Conservation (phyloP, 2,888 invertebrate species). For the Busseola fusca region DNA sequence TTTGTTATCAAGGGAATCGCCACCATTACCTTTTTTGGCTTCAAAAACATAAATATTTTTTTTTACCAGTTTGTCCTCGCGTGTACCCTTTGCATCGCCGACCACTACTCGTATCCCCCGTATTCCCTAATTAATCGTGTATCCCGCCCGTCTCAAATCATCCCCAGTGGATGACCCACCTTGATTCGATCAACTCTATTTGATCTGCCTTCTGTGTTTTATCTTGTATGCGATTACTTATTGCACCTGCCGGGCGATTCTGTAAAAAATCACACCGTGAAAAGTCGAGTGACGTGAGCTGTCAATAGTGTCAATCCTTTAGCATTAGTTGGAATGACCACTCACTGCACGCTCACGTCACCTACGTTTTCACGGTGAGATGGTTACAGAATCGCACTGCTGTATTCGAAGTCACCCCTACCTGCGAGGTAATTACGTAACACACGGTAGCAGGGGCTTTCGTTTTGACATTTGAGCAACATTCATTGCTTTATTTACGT, state of each 20-base stretch:
- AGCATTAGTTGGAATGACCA: no score
- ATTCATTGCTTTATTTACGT: background rate
- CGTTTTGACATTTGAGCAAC: background rate
- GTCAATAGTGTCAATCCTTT: no score
- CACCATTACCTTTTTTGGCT: background rate
- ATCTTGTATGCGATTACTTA: conserved; percentile 3
- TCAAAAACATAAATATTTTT: background rate
- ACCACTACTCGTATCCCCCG: conserved; percentile 78
- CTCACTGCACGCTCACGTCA: no score
- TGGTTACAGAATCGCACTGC: no score
- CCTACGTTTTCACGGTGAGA: no score
- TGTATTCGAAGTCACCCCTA: background rate
- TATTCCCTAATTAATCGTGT: conserved; percentile 86
- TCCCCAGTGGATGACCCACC: conserved; percentile 82
- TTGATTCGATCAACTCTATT: conserved; percentile 73
- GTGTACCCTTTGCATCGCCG: conserved; percentile 72
- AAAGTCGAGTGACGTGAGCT: no score
- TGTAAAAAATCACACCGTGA: no score
- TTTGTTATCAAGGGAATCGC: no score
- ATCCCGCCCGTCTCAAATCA: conserved; percentile 77
- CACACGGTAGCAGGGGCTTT: background rate
- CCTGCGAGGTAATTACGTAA: background rate
- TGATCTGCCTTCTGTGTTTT: conserved; percentile 41
- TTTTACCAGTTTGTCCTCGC: conserved; percentile 55
- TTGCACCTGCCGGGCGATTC: no score